Evolutionary conservation across 2,113 vertebrate species (phyloP).

Genomic region (Cepphus grylle): DNA sequence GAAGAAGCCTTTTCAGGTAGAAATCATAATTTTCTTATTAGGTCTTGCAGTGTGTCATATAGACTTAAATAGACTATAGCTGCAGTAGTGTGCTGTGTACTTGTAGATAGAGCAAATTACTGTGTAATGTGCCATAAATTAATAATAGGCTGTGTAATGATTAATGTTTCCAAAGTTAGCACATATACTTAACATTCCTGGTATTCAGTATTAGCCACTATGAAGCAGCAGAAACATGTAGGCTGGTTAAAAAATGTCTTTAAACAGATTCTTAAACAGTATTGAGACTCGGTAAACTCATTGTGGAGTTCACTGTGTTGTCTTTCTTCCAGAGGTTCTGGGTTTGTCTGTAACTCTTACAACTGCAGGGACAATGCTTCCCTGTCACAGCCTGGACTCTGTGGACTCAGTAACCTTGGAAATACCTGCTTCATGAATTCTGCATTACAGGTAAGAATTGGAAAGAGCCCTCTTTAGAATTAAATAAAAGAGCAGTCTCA

Average conservation of each 20-base stretch:
- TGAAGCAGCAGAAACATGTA: neutral
- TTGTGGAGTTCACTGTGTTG: neutral
- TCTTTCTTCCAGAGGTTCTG: constrained; percentile 82
- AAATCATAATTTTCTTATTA: neutral
- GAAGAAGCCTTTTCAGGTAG: neutral
- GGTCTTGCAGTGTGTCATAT: neutral
- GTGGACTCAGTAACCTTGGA: constrained; percentile 95
- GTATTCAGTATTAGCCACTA: neutral
- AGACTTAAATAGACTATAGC: neutral
- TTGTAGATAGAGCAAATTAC: neutral
- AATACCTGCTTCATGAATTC: constrained; percentile 99
- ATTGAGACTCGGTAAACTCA: neutral
- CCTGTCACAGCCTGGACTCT: constrained; percentile 88
- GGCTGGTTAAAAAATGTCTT: neutral
- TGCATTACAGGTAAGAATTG: constrained; percentile 86
- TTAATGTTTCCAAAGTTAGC: neutral
- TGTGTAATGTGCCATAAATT: neutral
- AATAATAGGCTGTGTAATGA: neutral
- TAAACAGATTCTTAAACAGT: neutral
- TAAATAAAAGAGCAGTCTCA: neutral
- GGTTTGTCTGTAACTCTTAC: constrained; percentile 86
- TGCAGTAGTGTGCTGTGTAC: neutral
- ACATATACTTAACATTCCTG: fast-evolving
- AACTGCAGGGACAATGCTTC: constrained; percentile 83
- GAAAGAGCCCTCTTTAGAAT: neutral